Evolutionary conservation across 2,888 invertebrate genomes (phyloP).

Genomic region (Branchinecta sandiegonensis): DNA sequence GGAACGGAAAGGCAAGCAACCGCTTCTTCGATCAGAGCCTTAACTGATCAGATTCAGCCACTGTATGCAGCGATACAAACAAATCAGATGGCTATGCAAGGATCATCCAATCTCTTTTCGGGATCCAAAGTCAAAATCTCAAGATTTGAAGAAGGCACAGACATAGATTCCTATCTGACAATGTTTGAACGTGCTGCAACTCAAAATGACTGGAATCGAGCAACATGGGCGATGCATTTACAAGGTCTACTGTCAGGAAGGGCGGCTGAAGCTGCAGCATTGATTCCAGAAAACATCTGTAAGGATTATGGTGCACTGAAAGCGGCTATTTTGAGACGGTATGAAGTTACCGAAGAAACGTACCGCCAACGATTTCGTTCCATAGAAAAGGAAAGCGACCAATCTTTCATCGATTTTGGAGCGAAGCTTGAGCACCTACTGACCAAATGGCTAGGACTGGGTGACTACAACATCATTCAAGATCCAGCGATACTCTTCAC

Average conservation of each 20-base stretch:
- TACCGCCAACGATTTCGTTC: neutral
- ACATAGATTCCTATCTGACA: neutral
- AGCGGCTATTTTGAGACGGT: neutral
- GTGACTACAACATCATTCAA: too few species aligned
- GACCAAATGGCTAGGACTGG: neutral
- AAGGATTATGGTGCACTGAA: neutral
- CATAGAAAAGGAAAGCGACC: neutral
- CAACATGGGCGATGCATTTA: neutral
- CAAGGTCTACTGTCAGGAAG: too few species aligned
- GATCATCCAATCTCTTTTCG: neutral
- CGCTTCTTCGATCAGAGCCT: neutral
- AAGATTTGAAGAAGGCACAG: neutral
- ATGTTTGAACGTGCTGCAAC: neutral
- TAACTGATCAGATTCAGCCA: neutral
- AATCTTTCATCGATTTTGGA: neutral
- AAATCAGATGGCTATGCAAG: too few species aligned
- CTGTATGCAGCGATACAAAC: neutral
- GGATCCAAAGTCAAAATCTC: neutral
- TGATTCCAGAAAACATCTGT: neutral
- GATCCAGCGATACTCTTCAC: too few species aligned
- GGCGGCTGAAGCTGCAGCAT: conserved; percentile 2
- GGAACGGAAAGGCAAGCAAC: too few species aligned
- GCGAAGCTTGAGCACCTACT: neutral
- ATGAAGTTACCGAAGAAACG: neutral
- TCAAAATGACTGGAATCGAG: neutral